Percentiles rank a stretch among this genome's conserved stretches.
phyloP scores from a whole-genome alignment of 2,113 vertebrate genomes.

The Ptilorrhoa leucosticta region DNA sequence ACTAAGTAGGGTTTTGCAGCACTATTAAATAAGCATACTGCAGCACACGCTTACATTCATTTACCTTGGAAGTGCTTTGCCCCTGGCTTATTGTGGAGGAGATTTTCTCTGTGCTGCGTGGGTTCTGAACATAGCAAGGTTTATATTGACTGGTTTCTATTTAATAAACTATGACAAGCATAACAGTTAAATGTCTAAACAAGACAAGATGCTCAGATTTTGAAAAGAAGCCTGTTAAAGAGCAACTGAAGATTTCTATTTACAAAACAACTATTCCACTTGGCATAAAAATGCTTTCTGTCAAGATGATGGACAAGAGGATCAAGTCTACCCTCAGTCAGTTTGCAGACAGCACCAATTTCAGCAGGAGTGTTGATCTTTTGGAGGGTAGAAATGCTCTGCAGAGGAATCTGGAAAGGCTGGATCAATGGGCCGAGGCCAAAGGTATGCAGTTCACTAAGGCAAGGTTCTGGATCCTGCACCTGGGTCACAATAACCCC shows the following conservation, averaged over 20 bases:
- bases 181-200: slow-evolving; percentile 45
- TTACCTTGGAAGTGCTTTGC: slow-evolving; percentile 39
- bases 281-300: slow-evolving; percentile 27
- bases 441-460: neutral
- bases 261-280: neutral
- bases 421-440: neutral
- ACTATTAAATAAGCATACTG: neutral
- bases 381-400: neutral
- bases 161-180: slow-evolving; percentile 50
- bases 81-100: slow-evolving; percentile 5
- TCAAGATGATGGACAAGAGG: neutral
- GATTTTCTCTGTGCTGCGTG: neutral
- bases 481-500: neutral
- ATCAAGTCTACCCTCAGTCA: neutral
- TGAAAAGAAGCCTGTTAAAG: slow-evolving; percentile 40
- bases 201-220: slow-evolving; percentile 38
- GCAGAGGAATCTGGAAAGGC: neutral
- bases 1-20: neutral
- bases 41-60: neutral
- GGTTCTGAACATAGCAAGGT: slow-evolving; percentile 34
- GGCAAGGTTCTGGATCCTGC: neutral
- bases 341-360: neutral
- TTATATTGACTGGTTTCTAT: slow-evolving; percentile 40
- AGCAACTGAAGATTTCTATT: slow-evolving; percentile 39
- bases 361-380: neutral